Evolutionary conservation across 2,797 vertebrate species (phyloP).

Genomic region (Euphonia xanthogaster): DNA sequence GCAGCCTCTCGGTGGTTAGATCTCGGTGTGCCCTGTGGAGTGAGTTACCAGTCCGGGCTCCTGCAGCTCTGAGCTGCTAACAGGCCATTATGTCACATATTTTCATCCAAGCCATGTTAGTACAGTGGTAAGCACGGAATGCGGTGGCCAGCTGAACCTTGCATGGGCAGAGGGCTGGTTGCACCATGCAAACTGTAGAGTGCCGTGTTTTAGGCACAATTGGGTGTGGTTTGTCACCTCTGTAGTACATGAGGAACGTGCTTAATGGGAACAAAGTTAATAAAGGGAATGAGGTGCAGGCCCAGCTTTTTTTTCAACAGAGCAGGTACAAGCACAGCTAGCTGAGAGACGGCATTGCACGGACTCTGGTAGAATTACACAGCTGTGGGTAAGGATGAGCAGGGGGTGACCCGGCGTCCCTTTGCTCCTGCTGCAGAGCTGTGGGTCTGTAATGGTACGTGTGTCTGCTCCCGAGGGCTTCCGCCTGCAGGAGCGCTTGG

Average conservation of each 20-base stretch:
- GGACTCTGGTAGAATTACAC: background rate
- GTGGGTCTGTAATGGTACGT: rapidly evolving
- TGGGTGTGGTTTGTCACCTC: background rate
- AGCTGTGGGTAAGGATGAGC: background rate
- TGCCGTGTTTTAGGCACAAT: rapidly evolving
- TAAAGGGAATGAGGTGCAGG: background rate
- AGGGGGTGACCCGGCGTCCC: background rate
- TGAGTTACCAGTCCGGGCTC: background rate
- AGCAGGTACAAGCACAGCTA: background rate
- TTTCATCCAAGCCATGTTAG: background rate
- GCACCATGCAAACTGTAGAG: rapidly evolving
- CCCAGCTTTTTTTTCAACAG: background rate
- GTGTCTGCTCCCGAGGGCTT: background rate
- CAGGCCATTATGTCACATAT: background rate
- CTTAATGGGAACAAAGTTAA: background rate
- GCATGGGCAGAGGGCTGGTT: background rate
- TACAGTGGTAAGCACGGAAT: background rate
- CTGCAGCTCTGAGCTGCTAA: background rate
- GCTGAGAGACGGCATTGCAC: background rate
- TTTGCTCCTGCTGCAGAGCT: rapidly evolving
- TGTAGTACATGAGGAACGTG: rapidly evolving
- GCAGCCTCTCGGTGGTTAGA: background rate
- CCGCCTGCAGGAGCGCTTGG: background rate
- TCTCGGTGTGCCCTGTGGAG: background rate
- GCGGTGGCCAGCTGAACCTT: background rate